Percentiles rank a stretch among this genome's conserved stretches.
Conservation (phyloP, 2,888 invertebrate species). For the Luperina testacea region DNA sequence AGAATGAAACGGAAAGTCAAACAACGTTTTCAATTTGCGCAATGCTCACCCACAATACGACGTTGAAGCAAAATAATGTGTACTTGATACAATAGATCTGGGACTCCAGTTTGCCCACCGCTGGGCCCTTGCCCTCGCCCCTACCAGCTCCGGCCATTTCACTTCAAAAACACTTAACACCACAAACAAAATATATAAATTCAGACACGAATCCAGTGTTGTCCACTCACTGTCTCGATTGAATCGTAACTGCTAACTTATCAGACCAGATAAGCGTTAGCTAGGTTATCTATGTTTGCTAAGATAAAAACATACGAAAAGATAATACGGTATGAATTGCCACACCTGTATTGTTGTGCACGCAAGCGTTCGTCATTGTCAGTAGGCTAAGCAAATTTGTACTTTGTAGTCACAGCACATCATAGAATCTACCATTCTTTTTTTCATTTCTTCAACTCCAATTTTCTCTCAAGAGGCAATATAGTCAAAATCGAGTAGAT, state of each 20-base stretch:
- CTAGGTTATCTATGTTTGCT: conserved; percentile 87
- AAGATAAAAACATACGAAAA: conserved; percentile 83
- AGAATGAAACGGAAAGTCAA: conserved; percentile 54
- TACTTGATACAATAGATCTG: conserved; percentile 95
- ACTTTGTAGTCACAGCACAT: conserved; percentile 47
- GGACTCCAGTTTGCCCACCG: conserved; percentile 92
- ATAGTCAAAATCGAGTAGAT: conserved; percentile 62
- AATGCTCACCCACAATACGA: conserved; percentile 93
- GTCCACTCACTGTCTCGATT: conserved; percentile 77
- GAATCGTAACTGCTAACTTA: conserved; percentile 81
- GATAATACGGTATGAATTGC: conserved; percentile 82
- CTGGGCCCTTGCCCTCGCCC: conserved; percentile 87
- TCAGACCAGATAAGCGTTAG: conserved; percentile 81
- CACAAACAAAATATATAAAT: conserved; percentile 64
- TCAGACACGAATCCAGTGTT: conserved; percentile 62
- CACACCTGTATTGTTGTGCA: conserved; percentile 81
- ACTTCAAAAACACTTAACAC: conserved; percentile 72
- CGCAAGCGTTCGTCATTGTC: conserved; percentile 54
- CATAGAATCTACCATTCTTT: conserved; percentile 20
- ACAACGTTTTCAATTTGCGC: conserved; percentile 61
- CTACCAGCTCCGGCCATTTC: conserved; percentile 90
- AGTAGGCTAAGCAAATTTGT: conserved; percentile 46
- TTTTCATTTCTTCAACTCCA: conserved; percentile 54
- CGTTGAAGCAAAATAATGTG: conserved; percentile 94
- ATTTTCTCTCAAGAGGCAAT: conserved; percentile 53